A percentile compares a stretch with the other conserved stretches of the same genome.
Evolutionary conservation across 2,113 vertebrate species (phyloP).

Genomic region (Agelaius tricolor): DNA sequence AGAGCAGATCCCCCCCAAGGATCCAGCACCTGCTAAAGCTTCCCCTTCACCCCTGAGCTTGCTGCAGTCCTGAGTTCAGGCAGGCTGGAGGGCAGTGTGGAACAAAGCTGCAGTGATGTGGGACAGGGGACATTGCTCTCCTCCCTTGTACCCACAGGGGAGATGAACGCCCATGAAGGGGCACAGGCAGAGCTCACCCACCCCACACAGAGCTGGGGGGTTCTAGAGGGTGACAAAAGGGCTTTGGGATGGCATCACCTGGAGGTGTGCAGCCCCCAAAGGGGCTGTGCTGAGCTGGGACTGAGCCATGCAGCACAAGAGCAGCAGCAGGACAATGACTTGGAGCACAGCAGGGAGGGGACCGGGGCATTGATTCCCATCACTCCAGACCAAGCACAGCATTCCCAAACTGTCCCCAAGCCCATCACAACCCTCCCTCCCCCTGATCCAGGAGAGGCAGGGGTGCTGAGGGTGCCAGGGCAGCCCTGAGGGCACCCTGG

Average conservation of each 20-base stretch:
- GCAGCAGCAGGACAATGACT: not conserved
- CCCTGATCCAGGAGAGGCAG: not conserved
- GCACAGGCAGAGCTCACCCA: not conserved
- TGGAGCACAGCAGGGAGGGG: not conserved
- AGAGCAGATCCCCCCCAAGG: too few species aligned
- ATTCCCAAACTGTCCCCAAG: not conserved
- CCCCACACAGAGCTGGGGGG: not conserved
- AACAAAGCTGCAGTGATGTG: not conserved
- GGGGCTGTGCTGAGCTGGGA: not conserved
- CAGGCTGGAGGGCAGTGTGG: not conserved
- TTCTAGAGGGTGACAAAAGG: not conserved
- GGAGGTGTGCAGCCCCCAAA: not conserved
- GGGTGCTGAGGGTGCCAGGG: not conserved
- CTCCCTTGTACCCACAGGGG: not conserved
- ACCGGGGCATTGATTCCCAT: not conserved
- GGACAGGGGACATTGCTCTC: not conserved
- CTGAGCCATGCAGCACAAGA: not conserved
- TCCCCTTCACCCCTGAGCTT: not conserved
- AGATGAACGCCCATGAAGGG: not conserved
- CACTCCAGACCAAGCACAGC: not conserved
- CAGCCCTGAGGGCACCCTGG: accelerated
- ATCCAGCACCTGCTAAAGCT: too few species aligned
- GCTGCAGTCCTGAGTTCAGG: not conserved
- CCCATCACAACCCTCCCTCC: not conserved
- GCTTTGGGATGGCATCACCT: not conserved